A percentile compares a stretch with the other conserved stretches of the same genome.
phyloP scores from a whole-genome alignment of 2,888 invertebrate genomes.

The Suillia variegata region DNA sequence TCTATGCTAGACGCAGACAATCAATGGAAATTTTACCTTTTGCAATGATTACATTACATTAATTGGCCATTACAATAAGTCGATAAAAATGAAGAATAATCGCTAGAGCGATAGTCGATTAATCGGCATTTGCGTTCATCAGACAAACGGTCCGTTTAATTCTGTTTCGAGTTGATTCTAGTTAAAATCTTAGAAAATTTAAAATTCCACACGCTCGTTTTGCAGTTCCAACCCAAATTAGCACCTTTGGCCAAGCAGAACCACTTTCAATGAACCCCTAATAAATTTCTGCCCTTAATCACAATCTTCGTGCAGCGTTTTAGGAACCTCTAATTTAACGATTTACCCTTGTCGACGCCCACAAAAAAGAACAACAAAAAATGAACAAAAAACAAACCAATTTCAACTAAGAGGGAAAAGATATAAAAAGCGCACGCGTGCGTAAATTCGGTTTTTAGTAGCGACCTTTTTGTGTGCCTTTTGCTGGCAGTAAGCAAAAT shows the following conservation, averaged over 20 bases:
- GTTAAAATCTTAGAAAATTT: not conserved
- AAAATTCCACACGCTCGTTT: not conserved
- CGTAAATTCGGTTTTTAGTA: constrained; percentile 19
- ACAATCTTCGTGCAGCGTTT: constrained; percentile 1
- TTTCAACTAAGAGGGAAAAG: constrained; percentile 11
- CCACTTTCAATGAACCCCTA: not conserved
- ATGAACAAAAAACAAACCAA: not conserved
- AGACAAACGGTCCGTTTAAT: too few species aligned
- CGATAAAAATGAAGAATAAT: too few species aligned
- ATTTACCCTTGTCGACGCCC: constrained; percentile 31
- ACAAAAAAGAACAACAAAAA: constrained; percentile 16
- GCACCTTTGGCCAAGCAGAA: constrained; percentile 3
- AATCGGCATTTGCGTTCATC: too few species aligned
- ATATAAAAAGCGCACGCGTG: constrained; percentile 28
- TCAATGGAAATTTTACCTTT: too few species aligned
- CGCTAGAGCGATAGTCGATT: too few species aligned
- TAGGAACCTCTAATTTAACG: constrained; percentile 27
- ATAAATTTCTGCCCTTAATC: constrained; percentile 8
- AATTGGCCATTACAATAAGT: too few species aligned
- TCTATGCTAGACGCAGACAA: too few species aligned
- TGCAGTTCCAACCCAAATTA: constrained; percentile 6
- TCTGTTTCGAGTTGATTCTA: too few species aligned
- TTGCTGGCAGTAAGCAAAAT: not conserved
- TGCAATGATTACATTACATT: too few species aligned
- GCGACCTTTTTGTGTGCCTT: not conserved